Conservation (phyloP, 2,113 vertebrate species). For the Grammomys surdaster region DNA sequence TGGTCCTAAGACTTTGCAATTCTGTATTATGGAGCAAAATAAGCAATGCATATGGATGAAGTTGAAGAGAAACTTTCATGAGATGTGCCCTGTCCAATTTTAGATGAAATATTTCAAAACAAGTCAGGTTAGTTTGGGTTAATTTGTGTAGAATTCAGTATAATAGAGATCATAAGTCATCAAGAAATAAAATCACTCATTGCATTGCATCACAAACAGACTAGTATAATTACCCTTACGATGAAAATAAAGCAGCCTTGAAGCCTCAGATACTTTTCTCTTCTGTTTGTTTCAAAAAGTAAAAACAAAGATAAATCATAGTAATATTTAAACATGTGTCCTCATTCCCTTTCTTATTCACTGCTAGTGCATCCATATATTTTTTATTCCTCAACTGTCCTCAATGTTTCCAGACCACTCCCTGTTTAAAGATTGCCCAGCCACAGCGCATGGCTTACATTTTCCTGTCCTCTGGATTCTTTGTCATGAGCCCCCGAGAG, state of each 20-base stretch:
- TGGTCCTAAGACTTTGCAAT: background rate
- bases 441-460: background rate
- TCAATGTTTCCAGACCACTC: background rate
- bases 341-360: background rate
- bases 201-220: background rate
- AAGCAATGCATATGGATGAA: background rate
- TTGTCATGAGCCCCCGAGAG: background rate
- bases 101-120: conserved; percentile 26
- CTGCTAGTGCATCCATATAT: background rate
- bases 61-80: background rate
- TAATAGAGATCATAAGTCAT: background rate
- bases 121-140: background rate
- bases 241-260: background rate
- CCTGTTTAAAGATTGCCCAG: background rate
- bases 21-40: background rate
- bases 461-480: conserved; percentile 27
- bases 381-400: conserved; percentile 4
- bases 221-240: background rate
- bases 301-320: background rate
- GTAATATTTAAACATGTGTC: background rate
- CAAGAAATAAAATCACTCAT: conserved; percentile 20
- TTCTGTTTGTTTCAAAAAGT: conserved; percentile 47
- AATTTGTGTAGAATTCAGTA: background rate
- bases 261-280: background rate
- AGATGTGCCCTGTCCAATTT: background rate